Evolutionary conservation across 2,888 invertebrate genomes (phyloP), one percentile per base, ranked within the genome.

Genomic region (Oligia latruncula): DNA sequence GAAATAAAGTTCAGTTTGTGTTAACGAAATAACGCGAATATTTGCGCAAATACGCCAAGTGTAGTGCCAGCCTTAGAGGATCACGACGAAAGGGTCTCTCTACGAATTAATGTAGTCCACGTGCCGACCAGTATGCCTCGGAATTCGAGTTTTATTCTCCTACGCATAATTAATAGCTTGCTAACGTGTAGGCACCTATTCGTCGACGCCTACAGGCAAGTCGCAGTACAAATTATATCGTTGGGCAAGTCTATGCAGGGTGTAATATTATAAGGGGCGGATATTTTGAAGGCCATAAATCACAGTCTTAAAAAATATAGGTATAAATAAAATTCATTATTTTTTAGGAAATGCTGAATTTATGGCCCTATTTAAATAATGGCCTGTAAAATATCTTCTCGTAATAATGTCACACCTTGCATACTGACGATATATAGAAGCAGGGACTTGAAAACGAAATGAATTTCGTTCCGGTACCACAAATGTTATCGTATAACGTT

Each of bases 151-250:
- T 76, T 49, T 73, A 52, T 66, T 68, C 77, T 79, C 60, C 35
- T 71, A 62, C 67, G 71, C 58, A 82, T 77, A 76, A 75, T 49
- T 40, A 80, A 84, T 74, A 83, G 29, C n/a, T 65, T 55, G 68
- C 75, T 68, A 66, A 74, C 55, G 65, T 71, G 66, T 75, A 75
- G 79, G 81, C 81, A 77, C 67, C 74, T 79, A 49, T 67, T 71
- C 17, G 35, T 35, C 75, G 67, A 78, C 62, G 71, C 58, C 80
- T 75, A 46, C 65, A 23, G 67, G 67, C 75, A 71, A 68, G 65
- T 66, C 43, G 46, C 52, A 70, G 49, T 71, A 86, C 65, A 70
- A 86, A 73, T 74, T 64, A 78, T 74, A 64, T 68, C 77, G 65
- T 52, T 43, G 46, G 67, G 58, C 43, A 74, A 73, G 58, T 46